Evolutionary conservation across 1,140 invertebrate species (phyloP), one percentile per base, ranked within the genome.

Genomic region (Saccostrea glomerata): DNA sequence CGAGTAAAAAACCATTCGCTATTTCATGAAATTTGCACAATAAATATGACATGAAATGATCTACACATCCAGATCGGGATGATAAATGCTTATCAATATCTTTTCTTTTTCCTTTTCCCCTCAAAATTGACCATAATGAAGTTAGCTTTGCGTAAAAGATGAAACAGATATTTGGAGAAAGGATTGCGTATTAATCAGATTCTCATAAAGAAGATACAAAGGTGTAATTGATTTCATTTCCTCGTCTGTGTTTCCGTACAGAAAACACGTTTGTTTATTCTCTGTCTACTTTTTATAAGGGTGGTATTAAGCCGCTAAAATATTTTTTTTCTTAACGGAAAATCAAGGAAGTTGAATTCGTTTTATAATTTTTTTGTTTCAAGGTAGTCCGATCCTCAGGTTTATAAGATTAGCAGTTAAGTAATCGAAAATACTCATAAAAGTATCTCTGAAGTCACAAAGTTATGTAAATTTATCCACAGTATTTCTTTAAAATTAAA

Each of bases 41-140:
- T 77, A 25, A 77, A 77, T 77, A 25, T 77, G 70, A 30, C 70
- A 36, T 77, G 25, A 13, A 77, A 77, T 77, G 70, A 77, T 77
- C 9, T 77, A 77, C 25, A 30, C 25, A 30, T 11, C 23, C 30
- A 4, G 70, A 25, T 12, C 25, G 11, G 25, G 13, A 36, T 15
- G 15, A 36, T 6, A 30, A 2, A 15, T 17, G 12, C 9, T 77
- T 30, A 9, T 40, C 70, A 11, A 11, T 30, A 13, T 77, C 11
- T 30, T 77, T 77, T 36, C 70, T 30, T 25, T 12, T 25, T 25
- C 70, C 12, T 25, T 17, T 77, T 77, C 15, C 30, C n/a, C n/a
- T n/a, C 30, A 77, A 36, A 77, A 77, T 77, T 77, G 70, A 77
- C 70, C 70, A 5, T 63, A 63, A 63, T n/a, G n/a, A 63, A 63